phyloP scores from a whole-genome alignment of 2,113 vertebrate genomes.

The Chaenocephalus aceratus region DNA sequence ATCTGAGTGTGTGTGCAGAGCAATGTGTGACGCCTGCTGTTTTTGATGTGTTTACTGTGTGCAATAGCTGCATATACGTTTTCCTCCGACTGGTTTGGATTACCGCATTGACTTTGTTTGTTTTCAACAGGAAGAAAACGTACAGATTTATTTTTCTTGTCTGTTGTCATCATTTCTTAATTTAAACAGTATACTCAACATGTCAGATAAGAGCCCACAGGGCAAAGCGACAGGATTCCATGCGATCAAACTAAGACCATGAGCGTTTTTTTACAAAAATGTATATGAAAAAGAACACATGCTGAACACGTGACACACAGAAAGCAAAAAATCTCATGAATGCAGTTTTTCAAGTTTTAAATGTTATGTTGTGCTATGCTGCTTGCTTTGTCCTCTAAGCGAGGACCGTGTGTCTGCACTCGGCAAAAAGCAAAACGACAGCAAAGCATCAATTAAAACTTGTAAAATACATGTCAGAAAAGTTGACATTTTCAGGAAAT shows the following conservation, averaged over 20 bases:
- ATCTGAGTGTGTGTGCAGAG: slow-evolving; percentile 53
- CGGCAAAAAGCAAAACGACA: slow-evolving; percentile 21
- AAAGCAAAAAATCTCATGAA: neutral
- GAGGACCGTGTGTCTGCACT: neutral
- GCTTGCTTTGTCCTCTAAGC: neutral
- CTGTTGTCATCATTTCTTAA: slow-evolving; percentile 41
- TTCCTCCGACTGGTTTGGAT: slow-evolving; percentile 43
- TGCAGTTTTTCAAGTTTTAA: neutral
- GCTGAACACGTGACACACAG: neutral
- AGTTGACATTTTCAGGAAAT: slow-evolving; percentile 34
- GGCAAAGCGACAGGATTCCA: neutral
- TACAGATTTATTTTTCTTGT: slow-evolving; percentile 45
- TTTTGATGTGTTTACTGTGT: slow-evolving; percentile 60
- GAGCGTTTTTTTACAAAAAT: neutral
- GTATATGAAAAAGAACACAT: slow-evolving; percentile 13
- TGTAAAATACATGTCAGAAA: slow-evolving; percentile 16
- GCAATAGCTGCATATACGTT: slow-evolving; percentile 49
- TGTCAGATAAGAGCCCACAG: neutral
- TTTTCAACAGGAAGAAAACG: slow-evolving; percentile 20
- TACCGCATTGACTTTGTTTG: slow-evolving; percentile 35
- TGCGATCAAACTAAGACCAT: too few relatives aligned
- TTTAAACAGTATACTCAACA: neutral
- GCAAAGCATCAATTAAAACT: slow-evolving; percentile 17
- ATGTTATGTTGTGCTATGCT: slow-evolving; percentile 15
- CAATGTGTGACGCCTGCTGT: slow-evolving; percentile 64